Percentiles rank a stretch among this genome's conserved stretches.
Conservation (phyloP, 2,888 invertebrate genomes). For the Poecilobothrus nobilitatus region DNA sequence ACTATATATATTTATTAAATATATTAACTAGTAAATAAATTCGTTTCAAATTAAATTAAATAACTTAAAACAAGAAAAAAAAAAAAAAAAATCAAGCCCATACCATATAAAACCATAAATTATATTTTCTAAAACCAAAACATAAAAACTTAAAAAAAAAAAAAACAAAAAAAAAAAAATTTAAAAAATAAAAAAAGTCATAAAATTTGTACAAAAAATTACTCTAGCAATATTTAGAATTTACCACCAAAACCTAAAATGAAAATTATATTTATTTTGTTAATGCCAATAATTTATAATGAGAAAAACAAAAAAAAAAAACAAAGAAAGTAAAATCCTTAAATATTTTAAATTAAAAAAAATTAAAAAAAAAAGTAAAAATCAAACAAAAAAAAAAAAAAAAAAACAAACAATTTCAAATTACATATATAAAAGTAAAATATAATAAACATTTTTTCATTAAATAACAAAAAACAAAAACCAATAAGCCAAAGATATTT, state of each 20-base stretch:
- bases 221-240: background rate
- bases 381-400: no score
- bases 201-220: background rate
- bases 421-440: no score
- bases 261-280: background rate
- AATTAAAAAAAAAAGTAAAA: no score
- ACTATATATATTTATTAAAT: constrained; percentile 2
- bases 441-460: no score
- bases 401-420: no score
- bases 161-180: background rate
- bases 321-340: no score
- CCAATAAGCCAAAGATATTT: no score
- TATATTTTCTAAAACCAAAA: background rate
- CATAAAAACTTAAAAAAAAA: background rate
- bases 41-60: background rate
- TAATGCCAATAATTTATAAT: background rate
- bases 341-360: no score
- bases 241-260: background rate
- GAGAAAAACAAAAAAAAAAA: no score
- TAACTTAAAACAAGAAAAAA: no score
- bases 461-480: no score
- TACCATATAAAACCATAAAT: background rate
- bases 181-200: background rate
- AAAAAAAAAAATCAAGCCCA: background rate
- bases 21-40: background rate